These are phyloP conservation scores for Drosophila lacicola DNA, from an alignment of 2,888 invertebrate genomes.

Conservation along the genomic window DNA sequence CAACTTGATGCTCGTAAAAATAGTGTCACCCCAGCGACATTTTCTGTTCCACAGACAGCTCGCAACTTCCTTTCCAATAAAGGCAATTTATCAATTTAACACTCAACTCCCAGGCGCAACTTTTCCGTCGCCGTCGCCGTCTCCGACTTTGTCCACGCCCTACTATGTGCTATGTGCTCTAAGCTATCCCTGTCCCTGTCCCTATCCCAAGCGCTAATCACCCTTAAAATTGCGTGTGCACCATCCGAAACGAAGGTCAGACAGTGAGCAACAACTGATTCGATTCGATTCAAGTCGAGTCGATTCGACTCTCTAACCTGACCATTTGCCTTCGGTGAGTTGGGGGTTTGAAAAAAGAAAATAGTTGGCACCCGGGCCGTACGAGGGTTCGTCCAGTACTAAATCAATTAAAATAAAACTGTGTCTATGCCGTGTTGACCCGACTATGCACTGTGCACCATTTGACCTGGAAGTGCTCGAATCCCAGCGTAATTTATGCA, in stretches of 20 bases:
- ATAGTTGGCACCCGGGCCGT: neutral
- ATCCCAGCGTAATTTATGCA: slow-evolving; percentile 54
- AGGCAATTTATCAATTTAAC: slow-evolving; percentile 78
- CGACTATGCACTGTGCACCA: neutral
- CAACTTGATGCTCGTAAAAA: slow-evolving; percentile 61
- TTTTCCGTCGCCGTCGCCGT: slow-evolving; percentile 11
- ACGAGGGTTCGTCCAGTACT: slow-evolving; percentile 8
- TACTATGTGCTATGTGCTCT: too few relatives aligned
- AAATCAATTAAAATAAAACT: slow-evolving; percentile 62
- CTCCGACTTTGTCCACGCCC: slow-evolving; percentile 1
- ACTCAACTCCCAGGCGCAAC: slow-evolving; percentile 61
- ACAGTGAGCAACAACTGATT: slow-evolving; percentile 42
- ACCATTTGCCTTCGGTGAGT: too few relatives aligned
- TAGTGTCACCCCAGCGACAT: slow-evolving; percentile 35
- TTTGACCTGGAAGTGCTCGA: slow-evolving; percentile 19
- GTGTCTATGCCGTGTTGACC: slow-evolving; percentile 31
- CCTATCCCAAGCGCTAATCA: slow-evolving; percentile 67
- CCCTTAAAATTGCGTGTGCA: slow-evolving; percentile 75
- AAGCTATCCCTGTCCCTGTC: slow-evolving; percentile 25
- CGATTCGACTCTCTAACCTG: neutral
- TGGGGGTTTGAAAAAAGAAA: neutral
- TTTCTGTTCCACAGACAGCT: slow-evolving; percentile 35
- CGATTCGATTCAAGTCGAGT: slow-evolving; percentile 9
- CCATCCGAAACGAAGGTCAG: slow-evolving; percentile 67
- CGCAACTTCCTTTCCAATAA: slow-evolving; percentile 76